Evolutionary conservation across 2,113 vertebrate genomes (phyloP).

Genomic region (Pseudopodoces humilis): DNA sequence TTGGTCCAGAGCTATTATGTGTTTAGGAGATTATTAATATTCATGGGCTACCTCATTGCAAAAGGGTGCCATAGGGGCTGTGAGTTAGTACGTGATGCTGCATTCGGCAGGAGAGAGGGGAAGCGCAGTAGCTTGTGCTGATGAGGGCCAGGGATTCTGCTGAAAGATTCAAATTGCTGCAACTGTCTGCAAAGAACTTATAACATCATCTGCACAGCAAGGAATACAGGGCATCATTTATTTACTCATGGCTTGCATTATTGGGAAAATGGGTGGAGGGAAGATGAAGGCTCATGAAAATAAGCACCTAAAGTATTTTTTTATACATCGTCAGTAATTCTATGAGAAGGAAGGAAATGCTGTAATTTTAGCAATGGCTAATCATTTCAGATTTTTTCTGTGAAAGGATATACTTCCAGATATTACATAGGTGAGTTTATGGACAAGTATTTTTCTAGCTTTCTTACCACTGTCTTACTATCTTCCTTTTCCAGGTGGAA

Average conservation of each 20-base stretch:
- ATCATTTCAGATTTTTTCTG: not conserved
- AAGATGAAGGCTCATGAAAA: not conserved
- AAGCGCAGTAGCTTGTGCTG: not conserved
- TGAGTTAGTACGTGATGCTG: slow-evolving; percentile 1
- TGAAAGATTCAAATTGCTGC: not conserved
- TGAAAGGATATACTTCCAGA: slow-evolving; percentile 24
- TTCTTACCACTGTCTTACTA: not conserved
- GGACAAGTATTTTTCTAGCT: not conserved
- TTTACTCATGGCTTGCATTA: not conserved
- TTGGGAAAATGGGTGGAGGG: not conserved
- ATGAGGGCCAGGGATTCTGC: not conserved
- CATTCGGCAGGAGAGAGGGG: not conserved
- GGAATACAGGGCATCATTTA: not conserved
- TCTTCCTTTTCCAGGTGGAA: not conserved
- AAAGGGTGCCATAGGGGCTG: not conserved
- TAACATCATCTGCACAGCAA: not conserved
- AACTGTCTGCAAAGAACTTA: not conserved
- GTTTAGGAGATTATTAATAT: slow-evolving; percentile 46
- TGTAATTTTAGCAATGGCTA: slow-evolving; percentile 3
- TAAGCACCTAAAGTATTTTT: not conserved
- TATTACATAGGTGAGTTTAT: slow-evolving; percentile 42
- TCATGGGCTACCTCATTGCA: slow-evolving; percentile 47
- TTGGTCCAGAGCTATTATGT: not conserved
- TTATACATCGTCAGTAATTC: not conserved
- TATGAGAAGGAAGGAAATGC: not conserved